Conservation (phyloP, 2,888 invertebrate genomes). For the Brachyptera putata region DNA sequence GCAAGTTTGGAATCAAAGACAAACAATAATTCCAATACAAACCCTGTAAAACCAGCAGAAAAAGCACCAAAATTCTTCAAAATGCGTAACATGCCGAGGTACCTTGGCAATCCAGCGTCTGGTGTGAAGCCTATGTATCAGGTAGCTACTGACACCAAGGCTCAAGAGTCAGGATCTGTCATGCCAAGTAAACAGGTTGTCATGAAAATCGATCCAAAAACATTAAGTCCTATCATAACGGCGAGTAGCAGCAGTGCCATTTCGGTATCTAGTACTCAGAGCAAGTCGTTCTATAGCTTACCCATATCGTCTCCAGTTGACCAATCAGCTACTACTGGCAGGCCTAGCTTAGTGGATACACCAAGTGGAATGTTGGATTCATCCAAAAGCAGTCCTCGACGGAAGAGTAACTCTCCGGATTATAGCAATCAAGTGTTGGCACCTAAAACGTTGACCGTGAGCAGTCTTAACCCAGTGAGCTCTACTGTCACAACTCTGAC, state of each 20-base stretch:
- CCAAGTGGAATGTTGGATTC: too few relatives aligned
- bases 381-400: background rate
- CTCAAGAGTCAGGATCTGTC: background rate
- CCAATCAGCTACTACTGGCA: too few relatives aligned
- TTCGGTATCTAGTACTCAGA: background rate
- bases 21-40: background rate
- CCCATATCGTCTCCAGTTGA: too few relatives aligned
- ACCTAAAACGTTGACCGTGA: slow-evolving; percentile 2
- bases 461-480: background rate
- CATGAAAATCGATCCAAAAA: slow-evolving; percentile 56
- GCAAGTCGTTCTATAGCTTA: background rate
- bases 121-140: slow-evolving; percentile 59
- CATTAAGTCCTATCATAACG: slow-evolving; percentile 51
- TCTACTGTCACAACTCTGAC: background rate
- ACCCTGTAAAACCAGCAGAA: slow-evolving; percentile 24
- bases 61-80: slow-evolving; percentile 57
- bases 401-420: background rate
- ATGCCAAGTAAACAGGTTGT: slow-evolving; percentile 30
- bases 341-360: too few relatives aligned
- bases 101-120: slow-evolving; percentile 54
- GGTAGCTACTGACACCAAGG: slow-evolving; percentile 42
- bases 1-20: slow-evolving; percentile 8
- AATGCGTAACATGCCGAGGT: slow-evolving; percentile 53
- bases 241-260: slow-evolving; percentile 40
- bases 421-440: slow-evolving; percentile 38